These are phyloP conservation scores for Nasonovia ribisnigri DNA, from an alignment of 2,888 invertebrate genomes.

Conservation along the genomic window DNA sequence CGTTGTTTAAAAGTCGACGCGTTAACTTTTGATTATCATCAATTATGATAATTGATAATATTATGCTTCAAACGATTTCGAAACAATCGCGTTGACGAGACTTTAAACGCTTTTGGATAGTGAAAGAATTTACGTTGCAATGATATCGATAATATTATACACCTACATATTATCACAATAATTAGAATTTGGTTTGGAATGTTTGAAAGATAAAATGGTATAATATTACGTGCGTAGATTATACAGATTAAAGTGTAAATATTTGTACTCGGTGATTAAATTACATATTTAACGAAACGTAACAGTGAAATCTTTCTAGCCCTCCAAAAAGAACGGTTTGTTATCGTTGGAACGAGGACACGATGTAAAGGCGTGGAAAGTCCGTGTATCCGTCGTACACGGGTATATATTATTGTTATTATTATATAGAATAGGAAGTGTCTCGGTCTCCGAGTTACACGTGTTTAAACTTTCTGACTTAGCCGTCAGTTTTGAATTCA, in stretches of 20 bases:
- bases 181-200: neutral
- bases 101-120: neutral
- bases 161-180: neutral
- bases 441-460: neutral
- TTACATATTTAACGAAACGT: neutral
- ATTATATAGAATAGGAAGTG: neutral
- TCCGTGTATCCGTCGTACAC: neutral
- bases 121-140: neutral
- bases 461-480: conserved; percentile 5
- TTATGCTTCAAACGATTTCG: neutral
- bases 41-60: neutral
- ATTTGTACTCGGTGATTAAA: neutral
- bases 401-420: too few species aligned
- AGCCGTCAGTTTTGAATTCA: neutral
- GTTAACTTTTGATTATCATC: neutral
- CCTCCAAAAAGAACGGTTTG: neutral
- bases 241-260: neutral
- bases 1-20: neutral
- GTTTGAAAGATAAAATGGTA: neutral
- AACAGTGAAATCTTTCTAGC: conserved; percentile 38
- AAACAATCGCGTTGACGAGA: neutral
- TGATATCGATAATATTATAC: neutral
- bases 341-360: neutral
- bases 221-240: neutral
- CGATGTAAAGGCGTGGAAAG: conserved; percentile 7